Evolutionary conservation across 64 coral and sea anemone species (phyloP).

Genomic region (Dendronephthya gigantea): DNA sequence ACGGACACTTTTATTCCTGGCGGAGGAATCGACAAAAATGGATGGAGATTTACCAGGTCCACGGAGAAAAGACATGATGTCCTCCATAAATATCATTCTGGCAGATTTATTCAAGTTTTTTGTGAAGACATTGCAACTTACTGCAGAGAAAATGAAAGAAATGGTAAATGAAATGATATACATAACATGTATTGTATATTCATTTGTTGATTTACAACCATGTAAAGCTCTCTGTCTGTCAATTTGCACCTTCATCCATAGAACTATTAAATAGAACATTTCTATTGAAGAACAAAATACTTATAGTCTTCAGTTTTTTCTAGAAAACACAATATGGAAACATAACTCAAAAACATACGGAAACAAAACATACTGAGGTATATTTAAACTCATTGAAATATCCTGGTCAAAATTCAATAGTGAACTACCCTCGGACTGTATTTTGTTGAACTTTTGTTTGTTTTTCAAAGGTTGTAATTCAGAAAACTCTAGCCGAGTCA

Average conservation of each 20-base stretch:
- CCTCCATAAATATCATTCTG: background rate
- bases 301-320: background rate
- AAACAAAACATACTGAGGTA: background rate
- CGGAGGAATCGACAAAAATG: background rate
- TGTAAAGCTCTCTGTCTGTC: no score
- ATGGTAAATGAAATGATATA: background rate
- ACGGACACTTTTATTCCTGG: background rate
- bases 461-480: background rate
- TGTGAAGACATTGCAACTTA: background rate
- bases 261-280: no score
- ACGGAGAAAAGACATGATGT: background rate
- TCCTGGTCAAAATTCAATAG: no score
- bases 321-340: background rate
- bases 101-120: slow-evolving; percentile 1
- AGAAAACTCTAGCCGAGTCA: background rate
- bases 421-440: no score
- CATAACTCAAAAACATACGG: no score
- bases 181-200: background rate
- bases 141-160: background rate
- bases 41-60: background rate
- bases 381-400: background rate
- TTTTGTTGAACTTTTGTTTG: background rate
- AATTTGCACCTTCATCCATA: no score
- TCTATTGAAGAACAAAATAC: no score
- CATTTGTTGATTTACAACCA: no score